Conservation (phyloP, 2,888 invertebrate species). For the Dynastes grantii region DNA sequence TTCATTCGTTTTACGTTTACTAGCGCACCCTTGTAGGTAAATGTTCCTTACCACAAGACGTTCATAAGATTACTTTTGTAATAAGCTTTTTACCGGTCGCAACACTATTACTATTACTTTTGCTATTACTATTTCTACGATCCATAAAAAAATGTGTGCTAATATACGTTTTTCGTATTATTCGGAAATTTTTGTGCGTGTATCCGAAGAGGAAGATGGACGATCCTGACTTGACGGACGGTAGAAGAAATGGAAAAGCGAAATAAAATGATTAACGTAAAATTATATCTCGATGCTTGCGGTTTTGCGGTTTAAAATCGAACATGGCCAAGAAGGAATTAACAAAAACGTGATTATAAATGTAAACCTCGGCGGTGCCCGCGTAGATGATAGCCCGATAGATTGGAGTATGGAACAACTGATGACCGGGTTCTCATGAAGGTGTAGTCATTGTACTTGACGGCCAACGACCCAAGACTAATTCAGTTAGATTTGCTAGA, state of each 20-base stretch:
- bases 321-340: slow-evolving; percentile 52
- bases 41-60: too few relatives aligned
- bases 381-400: slow-evolving; percentile 30
- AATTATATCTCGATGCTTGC: slow-evolving; percentile 54
- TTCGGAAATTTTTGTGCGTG: not conserved
- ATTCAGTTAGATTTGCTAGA: slow-evolving; percentile 47
- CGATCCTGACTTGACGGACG: not conserved
- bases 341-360: slow-evolving; percentile 59
- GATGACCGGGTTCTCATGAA: slow-evolving; percentile 54
- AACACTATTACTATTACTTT: slow-evolving; percentile 3
- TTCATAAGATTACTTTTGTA: not conserved
- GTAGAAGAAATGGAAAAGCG: slow-evolving; percentile 24
- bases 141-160: not conserved
- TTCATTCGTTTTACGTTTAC: too few relatives aligned
- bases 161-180: slow-evolving; percentile 1
- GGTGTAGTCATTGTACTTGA: slow-evolving; percentile 55
- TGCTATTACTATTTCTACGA: not conserved
- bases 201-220: not conserved
- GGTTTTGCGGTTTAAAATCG: slow-evolving; percentile 58
- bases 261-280: slow-evolving; percentile 45
- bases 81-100: not conserved
- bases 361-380: slow-evolving; percentile 56
- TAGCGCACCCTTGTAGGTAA: too few relatives aligned
- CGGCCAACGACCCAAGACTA: slow-evolving; percentile 54
- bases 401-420: slow-evolving; percentile 43